Evolutionary conservation across 2,113 vertebrate genomes (phyloP), one percentile per base, ranked within the genome.

Genomic region (Terrapene triunguis): DNA sequence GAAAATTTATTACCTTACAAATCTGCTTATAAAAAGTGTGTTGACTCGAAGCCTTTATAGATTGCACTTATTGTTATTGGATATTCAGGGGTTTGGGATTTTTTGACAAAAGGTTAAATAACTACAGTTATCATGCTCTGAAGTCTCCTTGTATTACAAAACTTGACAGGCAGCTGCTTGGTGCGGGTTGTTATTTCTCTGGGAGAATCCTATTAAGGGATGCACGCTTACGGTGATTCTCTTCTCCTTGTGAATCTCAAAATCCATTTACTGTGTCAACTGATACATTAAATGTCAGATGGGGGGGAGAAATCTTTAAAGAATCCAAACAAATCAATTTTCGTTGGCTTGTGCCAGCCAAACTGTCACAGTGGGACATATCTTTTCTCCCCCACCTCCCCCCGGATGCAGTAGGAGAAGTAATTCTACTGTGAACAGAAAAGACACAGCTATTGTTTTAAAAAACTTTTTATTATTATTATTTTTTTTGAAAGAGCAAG

Each of bases 1-100:
- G 87, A 95, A 97, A 97, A 98, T 96, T 93, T 98, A 97, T 98
- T 97, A 92, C 95, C 87, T 89, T 94, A 90, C 94, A 97, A 59
- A 97, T 94, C 94, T 98, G 91, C 95, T 92, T 97, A 97, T 97
- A 94, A 95, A 85, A 94, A 91, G 94, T 72, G 17, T 51, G 32
- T 95, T 96, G 96, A 95, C 87, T 96, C 82, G 95, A 94, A 97
- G 88, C 79, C 85, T 98, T 97, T 96, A 91, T 93, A 92, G 96
- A 96, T 96, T 72, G 85, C 82, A 38, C 80, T 87, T 94, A 65
- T 38, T 94, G 65, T 94, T 92, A 89, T 95, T 96, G 94, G 94
- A 94, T 93, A 91, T 38, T 93, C 55, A 2, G 90, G 29, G 19
- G 11, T 17, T 54, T 14, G 16, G 81, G 57, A 2, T 59, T 96